Evolutionary conservation across 2,888 invertebrate genomes (phyloP).

Genomic region (Noctuana brunneofusca): DNA sequence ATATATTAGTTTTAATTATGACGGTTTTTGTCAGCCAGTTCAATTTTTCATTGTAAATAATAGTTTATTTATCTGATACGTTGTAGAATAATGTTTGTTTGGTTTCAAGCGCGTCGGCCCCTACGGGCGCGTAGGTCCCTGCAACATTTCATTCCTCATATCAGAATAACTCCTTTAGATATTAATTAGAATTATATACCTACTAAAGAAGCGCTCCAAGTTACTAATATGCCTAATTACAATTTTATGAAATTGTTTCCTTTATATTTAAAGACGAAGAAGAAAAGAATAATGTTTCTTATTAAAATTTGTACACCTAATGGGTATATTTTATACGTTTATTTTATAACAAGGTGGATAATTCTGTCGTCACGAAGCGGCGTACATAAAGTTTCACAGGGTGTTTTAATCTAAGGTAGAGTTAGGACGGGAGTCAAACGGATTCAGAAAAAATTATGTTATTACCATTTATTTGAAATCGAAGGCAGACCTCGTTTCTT

Average conservation of each 20-base stretch:
- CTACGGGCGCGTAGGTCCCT: conserved; percentile 43
- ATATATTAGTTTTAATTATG: conserved; percentile 72
- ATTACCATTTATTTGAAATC: conserved; percentile 11
- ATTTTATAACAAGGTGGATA: conserved; percentile 42
- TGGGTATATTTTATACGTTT: conserved; percentile 35
- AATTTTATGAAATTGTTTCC: conserved; percentile 32
- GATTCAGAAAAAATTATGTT: conserved; percentile 36
- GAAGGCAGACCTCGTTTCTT: conserved; percentile 1
- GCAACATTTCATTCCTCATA: conserved; percentile 58
- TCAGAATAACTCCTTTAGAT: conserved; percentile 59
- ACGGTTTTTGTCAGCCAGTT: conserved; percentile 52
- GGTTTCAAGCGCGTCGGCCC: conserved; percentile 41
- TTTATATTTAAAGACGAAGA: conserved; percentile 31
- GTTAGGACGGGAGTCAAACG: conserved; percentile 59
- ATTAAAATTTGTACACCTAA: conserved; percentile 24
- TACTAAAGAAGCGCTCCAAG: conserved; percentile 40
- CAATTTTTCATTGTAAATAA: conserved; percentile 61
- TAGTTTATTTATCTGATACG: conserved; percentile 54
- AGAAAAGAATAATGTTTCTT: conserved; percentile 15
- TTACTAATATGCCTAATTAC: conserved; percentile 43
- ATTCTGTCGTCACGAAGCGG: conserved; percentile 47
- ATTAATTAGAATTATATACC: conserved; percentile 48
- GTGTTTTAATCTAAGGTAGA: conserved; percentile 80
- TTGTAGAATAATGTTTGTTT: conserved; percentile 44
- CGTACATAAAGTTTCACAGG: conserved; percentile 70